Base-by-base conservation (phyloP, 2,888 invertebrate species). In the Oxytorus armatus region DNA sequence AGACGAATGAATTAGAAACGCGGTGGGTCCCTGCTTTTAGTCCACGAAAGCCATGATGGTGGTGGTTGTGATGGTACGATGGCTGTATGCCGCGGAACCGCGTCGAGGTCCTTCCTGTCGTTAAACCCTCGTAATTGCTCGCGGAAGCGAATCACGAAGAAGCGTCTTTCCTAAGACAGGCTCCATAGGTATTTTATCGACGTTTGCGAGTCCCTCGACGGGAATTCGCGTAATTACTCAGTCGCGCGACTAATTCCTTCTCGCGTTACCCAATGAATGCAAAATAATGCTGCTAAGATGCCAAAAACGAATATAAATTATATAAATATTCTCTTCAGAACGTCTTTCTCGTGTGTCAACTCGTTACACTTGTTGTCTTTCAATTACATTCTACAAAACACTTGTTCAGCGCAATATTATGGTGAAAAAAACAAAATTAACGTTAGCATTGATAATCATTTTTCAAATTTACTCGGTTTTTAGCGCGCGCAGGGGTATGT, bases 51-150 rank as follows among this genome's bases (percentile, higher is more conserved):
- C 29, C 5, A 3, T 29, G 3, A n/a, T 5, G 29, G 10, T 16
- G 36, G 23, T 23, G 36, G 23, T n/a, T 23, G 7, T 18, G 53
- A 3, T 21, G 8, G 11, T 59, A 11, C 14, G 53, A 3, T 21
- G 8, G 11, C 49, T 59, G 70, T 70, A 59, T 16, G 25, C 18
- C 29, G 55, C 49, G 10, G 23, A 10, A 25, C 39, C 14, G 36
- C 51, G 8, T 55, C 29, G 25, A 29, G 47, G 42, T 55, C 29
- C 47, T 72, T 65, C 57, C 57, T 53, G 57, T 65, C 70, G 65
- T 65, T 77, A 63, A 77, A 65, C 47, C 65, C 47, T 57, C 57
- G 70, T 65, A 77, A 77, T 77, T 77, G 65, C 65, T 72, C 70
- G 29, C 36, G 63, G 18, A 77, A 77, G 70, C 63, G 63, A 70